Percentiles rank a stretch among this genome's conserved stretches.
phyloP scores from a whole-genome alignment of 2,113 vertebrate genomes.

The Phocoena phocoena region DNA sequence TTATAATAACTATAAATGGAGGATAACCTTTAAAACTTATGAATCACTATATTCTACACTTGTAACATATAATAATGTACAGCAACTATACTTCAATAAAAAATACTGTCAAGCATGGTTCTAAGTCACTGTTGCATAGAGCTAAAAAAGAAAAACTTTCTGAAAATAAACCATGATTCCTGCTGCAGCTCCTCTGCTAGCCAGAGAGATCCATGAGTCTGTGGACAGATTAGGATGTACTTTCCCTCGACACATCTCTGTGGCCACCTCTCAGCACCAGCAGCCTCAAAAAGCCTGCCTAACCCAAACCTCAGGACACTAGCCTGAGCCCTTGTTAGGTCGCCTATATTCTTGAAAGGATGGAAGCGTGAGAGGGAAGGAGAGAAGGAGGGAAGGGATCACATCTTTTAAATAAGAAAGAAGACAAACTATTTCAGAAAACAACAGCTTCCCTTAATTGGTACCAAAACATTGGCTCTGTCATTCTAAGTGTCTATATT shows the following conservation, averaged over 20 bases:
- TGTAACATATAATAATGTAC: no score
- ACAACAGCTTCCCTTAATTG: neutral
- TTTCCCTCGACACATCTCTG: neutral
- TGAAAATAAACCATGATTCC: constrained; percentile 16
- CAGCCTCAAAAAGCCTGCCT: neutral
- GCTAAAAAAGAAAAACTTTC: neutral
- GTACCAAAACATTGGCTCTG: neutral
- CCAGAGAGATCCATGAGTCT: neutral
- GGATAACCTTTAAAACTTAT: no score
- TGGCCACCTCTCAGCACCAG: neutral
- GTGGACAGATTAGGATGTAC: neutral
- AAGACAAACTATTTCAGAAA: constrained; percentile 24
- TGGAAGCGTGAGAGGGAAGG: no score
- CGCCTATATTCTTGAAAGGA: neutral
- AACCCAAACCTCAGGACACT: neutral
- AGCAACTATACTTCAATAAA: neutral
- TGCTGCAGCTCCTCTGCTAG: neutral
- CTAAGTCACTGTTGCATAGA: neutral
- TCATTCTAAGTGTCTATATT: neutral
- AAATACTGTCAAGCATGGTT: neutral
- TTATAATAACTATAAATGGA: neutral
- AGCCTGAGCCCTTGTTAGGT: neutral
- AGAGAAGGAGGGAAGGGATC: neutral
- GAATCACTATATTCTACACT: no score
- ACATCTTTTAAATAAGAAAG: constrained; percentile 5